Evolutionary conservation across 2,113 vertebrate species (phyloP), one percentile per base, ranked within the genome.

Genomic region (Nothobranchius furzeri): DNA sequence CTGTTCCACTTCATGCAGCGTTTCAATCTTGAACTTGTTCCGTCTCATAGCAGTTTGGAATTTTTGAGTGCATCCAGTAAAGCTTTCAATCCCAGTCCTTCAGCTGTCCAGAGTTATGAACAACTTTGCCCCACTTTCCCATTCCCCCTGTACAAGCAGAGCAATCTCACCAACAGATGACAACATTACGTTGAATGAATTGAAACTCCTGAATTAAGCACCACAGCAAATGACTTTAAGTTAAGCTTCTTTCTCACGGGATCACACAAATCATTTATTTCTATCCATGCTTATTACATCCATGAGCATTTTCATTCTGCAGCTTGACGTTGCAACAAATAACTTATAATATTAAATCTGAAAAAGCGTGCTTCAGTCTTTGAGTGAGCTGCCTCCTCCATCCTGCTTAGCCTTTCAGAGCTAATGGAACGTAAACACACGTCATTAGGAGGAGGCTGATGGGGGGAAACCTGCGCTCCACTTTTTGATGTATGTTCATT

Each of bases 361-460:
- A 84, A 79, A 78, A 30, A 82, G 83, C 75, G 15, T 46, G 47
- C 11, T 35, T 76, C 68, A 51, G 50, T 53, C 60, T 76, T 55
- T 60, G 51, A 73, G 47, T 52, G 71, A 66, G 54, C 68, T 30
- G 47, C 67, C 25, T 73, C 60, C 17, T 71, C 70, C 48, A 62
- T 79, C 72, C 59, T 62, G 58, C 78, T 84, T 73, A 73, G 72
- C 64, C 64, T 68, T 52, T 78, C 50, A 62, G 36, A 73, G 64
- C 68, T 73, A 76, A 87, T 85, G 85, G 74, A 71, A 89, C 35
- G 46, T 77, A 75, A 67, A 86, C 63, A 72, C 57, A 78, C 57
- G 48, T 73, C 66, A 78, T 87, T 85, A 74, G 63, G 60, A 17
- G 62, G 25, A 25, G 49, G 57, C 37, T 57, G 58, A 64, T 50